Conservation (phyloP, 2,797 vertebrate species). For the Pangasius krempfi region DNA sequence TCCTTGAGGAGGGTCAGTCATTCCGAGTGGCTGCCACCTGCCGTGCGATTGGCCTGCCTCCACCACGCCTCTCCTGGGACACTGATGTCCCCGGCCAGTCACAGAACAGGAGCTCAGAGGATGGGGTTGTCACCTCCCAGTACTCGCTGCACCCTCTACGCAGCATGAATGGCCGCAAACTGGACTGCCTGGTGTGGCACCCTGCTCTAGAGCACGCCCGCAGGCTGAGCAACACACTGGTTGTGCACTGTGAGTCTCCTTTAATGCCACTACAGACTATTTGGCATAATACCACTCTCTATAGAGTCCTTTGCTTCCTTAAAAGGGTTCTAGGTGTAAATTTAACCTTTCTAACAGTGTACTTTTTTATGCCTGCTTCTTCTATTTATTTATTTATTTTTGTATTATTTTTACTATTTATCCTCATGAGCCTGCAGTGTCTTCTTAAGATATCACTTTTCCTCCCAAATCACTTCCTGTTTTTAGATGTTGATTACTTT, state of each 20-base stretch:
- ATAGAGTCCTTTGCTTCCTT: not conserved
- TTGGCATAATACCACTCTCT: not conserved
- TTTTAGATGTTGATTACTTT: not conserved
- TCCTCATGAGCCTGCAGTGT: not conserved
- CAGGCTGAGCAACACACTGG: slow-evolving; percentile 78
- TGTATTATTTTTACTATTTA: not conserved
- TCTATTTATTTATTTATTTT: not conserved
- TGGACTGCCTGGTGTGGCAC: slow-evolving; percentile 89
- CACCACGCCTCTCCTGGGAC: slow-evolving; percentile 85
- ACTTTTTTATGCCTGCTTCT: not conserved
- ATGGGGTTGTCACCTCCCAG: slow-evolving; percentile 76
- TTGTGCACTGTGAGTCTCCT: slow-evolving; percentile 82
- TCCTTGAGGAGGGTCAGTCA: slow-evolving; percentile 82
- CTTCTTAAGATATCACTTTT: not conserved
- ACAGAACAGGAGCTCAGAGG: slow-evolving; percentile 69
- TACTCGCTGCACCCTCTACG: slow-evolving; percentile 85
- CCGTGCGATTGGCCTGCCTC: slow-evolving; percentile 82
- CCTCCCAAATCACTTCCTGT: not conserved
- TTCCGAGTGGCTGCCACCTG: slow-evolving; percentile 82
- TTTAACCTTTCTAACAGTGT: not conserved
- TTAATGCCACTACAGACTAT: not conserved
- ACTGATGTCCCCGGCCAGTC: slow-evolving; percentile 78
- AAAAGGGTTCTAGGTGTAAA: not conserved
- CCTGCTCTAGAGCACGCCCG: slow-evolving; percentile 78
- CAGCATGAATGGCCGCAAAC: slow-evolving; percentile 83